Conservation (phyloP, 2,888 invertebrate genomes). For the Caenorhabditis wallacei region DNA sequence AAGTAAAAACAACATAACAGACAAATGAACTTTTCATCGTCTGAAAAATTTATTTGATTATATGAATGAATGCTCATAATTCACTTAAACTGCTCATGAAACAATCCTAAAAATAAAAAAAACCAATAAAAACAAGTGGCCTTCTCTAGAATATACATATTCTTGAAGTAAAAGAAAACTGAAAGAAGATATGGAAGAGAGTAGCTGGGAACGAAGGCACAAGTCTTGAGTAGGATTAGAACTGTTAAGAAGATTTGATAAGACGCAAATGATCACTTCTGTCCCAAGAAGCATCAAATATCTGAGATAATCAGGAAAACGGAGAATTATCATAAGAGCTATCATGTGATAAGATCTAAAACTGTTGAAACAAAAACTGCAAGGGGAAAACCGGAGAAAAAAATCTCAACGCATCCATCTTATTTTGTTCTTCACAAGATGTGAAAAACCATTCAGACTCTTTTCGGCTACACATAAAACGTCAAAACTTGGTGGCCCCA, state of each 20-base stretch:
- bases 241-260: slow-evolving; percentile 24
- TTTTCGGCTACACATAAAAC: slow-evolving; percentile 23
- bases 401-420: slow-evolving; percentile 49
- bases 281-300: slow-evolving; percentile 44
- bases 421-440: slow-evolving; percentile 24
- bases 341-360: neutral
- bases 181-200: neutral
- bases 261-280: slow-evolving; percentile 14
- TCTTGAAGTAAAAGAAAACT: neutral
- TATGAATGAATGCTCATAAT: neutral
- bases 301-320: slow-evolving; percentile 4
- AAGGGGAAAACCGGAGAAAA: neutral
- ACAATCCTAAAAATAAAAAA: neutral
- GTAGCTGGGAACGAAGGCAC: neutral
- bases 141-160: neutral
- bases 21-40: neutral
- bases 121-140: neutral
- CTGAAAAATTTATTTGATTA: neutral
- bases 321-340: neutral
- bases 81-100: neutral
- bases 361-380: neutral
- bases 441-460: slow-evolving; percentile 47
- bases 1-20: too few species aligned
- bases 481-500: slow-evolving; percentile 60
- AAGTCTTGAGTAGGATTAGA: slow-evolving; percentile 23